Percentiles rank a stretch among this genome's conserved stretches.
Conservation (phyloP, 1,140 invertebrate species). For the Tribolium castaneum region DNA sequence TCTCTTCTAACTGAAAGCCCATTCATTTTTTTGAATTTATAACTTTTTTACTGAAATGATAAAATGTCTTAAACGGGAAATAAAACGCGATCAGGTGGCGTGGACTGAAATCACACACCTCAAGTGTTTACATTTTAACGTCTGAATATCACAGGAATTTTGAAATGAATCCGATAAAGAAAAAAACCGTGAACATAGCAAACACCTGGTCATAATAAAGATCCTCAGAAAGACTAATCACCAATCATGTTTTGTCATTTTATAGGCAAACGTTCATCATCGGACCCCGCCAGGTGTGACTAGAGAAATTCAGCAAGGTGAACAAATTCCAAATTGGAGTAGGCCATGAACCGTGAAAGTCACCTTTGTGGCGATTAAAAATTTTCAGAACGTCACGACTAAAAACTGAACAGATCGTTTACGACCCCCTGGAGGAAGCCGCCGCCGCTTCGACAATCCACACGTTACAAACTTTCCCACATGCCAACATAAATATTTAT, state of each 20-base stretch:
- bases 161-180: too few species aligned
- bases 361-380: not conserved
- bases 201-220: not conserved
- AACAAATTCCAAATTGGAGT: slow-evolving; percentile 23
- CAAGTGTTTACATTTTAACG: too few species aligned
- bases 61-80: too few species aligned
- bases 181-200: too few species aligned
- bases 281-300: not conserved
- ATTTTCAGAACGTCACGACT: not conserved
- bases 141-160: too few species aligned
- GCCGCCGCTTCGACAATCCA: not conserved
- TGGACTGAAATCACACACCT: too few species aligned
- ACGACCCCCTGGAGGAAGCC: not conserved
- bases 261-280: not conserved
- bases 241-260: not conserved
- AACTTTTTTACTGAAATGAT: too few species aligned
- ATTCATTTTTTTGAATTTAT: too few species aligned
- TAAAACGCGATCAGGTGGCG: too few species aligned
- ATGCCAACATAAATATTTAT: not conserved
- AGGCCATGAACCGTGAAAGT: slow-evolving; percentile 31
- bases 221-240: slow-evolving; percentile 36
- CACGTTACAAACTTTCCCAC: not conserved
- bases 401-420: not conserved
- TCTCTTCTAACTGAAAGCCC: too few species aligned
- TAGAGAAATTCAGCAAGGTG: not conserved